Evolutionary conservation across 2,113 vertebrate genomes (phyloP).

Genomic region (Prionailurus viverrinus): DNA sequence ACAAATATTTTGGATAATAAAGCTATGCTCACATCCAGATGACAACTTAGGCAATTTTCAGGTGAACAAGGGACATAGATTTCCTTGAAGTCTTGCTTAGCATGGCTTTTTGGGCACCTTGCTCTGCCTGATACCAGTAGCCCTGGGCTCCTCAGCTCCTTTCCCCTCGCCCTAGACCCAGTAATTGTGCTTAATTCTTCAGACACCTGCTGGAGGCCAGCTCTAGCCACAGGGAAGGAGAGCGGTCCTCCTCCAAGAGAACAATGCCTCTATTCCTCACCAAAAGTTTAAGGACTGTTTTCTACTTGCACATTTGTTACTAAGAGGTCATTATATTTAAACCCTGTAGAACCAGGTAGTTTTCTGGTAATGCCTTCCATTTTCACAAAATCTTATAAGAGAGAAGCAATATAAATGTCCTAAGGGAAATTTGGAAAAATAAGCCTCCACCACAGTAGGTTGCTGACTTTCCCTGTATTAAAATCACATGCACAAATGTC

Average conservation of each 20-base stretch:
- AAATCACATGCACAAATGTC: neutral
- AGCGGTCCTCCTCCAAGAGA: no score
- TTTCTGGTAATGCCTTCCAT: neutral
- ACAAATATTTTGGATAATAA: neutral
- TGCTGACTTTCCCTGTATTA: neutral
- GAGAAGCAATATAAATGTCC: neutral
- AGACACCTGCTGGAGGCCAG: neutral
- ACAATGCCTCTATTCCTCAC: neutral
- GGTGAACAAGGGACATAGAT: neutral
- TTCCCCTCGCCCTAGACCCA: no score
- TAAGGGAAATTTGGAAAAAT: neutral
- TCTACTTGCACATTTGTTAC: neutral
- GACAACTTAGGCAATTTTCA: neutral
- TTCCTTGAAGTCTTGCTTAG: neutral
- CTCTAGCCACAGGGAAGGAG: neutral
- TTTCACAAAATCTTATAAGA: neutral
- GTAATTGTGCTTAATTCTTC: neutral
- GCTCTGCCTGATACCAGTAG: neutral
- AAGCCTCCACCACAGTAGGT: neutral
- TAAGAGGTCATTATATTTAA: neutral
- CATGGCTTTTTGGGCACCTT: neutral
- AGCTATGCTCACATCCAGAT: neutral
- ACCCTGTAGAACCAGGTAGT: neutral
- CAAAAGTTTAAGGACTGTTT: neutral
- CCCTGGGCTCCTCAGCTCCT: neutral